A percentile compares a stretch with the other conserved stretches of the same genome.
Conservation (phyloP, 64 coral and sea anemone genomes). For the Hydrozoanthus tunicans region DNA sequence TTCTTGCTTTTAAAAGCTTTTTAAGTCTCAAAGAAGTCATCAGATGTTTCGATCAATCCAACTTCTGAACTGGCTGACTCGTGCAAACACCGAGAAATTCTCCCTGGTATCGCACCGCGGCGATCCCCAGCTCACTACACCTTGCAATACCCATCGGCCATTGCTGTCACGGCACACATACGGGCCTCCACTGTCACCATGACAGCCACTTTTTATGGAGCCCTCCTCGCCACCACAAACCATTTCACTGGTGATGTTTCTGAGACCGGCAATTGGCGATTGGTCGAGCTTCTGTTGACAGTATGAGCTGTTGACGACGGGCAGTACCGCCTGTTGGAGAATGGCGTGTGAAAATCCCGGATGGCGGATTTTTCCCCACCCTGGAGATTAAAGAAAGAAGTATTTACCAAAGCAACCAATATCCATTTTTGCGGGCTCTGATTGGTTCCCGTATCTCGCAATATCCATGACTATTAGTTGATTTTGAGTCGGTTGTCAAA, state of each 20-base stretch:
- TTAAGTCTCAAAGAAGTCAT: too few species aligned
- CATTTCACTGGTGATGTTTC: conserved; percentile 66
- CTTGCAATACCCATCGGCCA: conserved; percentile 60
- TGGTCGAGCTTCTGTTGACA: conserved; percentile 45
- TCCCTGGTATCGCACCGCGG: conserved; percentile 10
- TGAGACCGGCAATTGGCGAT: background rate
- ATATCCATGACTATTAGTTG: too few species aligned
- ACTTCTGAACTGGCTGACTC: conserved; percentile 57
- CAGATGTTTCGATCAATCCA: conserved; percentile 31
- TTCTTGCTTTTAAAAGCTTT: too few species aligned
- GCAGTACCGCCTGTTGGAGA: conserved; percentile 38
- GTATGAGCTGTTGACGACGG: conserved; percentile 16
- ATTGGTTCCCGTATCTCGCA: too few species aligned
- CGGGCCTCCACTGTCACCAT: conserved; percentile 76
- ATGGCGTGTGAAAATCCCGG: background rate
- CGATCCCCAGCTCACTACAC: conserved; percentile 71
- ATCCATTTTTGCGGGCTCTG: too few species aligned
- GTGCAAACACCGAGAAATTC: conserved; percentile 64
- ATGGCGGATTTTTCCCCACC: conserved; percentile 45
- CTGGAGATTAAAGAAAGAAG: background rate
- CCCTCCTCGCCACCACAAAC: conserved; percentile 62
- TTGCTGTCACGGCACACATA: conserved; percentile 43
- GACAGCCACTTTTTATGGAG: conserved; percentile 62
- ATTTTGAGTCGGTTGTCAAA: too few species aligned
- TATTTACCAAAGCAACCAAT: too few species aligned